Base-by-base conservation (phyloP, 2,888 invertebrate genomes). In the Meiosimyza platycephala region DNA sequence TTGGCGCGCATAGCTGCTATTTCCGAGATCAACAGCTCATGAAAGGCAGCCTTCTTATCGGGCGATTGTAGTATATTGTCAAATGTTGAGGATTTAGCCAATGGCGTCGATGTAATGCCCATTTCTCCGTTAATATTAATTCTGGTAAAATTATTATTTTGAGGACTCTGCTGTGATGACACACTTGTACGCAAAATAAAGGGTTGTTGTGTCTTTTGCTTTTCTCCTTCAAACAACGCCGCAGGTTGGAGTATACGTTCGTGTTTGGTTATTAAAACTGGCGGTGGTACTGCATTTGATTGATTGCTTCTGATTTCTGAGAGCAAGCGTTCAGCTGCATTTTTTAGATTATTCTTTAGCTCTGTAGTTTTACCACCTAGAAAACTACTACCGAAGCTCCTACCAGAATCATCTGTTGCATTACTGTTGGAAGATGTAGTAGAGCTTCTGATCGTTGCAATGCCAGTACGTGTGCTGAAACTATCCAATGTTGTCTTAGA, bases 21-120 rank as follows among this genome's bases (percentile, higher is more conserved):
- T 83, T 93, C 93, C 75, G 91, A 90, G 80, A 93, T 93, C 80
- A 93, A 88, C 86, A 92, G 89, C 86, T 93, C 93, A 82, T 92
- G 92, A 83, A 87, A 87, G 59, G 85, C 83, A 52, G 85, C 83
- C 80, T 85, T 87, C 51, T 85, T 86, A 62, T 86, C 86, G 1
- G 83, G 81, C 11, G 83, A 15, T 9, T 63, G 70, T 22, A 70
- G n/a, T 4, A 70, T 63, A 22, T 70, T 63, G 16, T 70, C 63
- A 13, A 18, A 22, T 3, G 70, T 70, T 4, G 54, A 70, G 3
- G 63, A 52, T 54, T 63, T 70, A 22, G 47, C 18, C 18, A 54
- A 79, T 66, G n/a, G 63, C 11, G 54, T 16, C 11, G 50, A 12
- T 15, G 6, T 18, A 52, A 81, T 80, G 54, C 82, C 9, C 6